Percentiles rank a stretch among this genome's conserved stretches.
These are phyloP conservation scores for Bubalus kerabau DNA, from an alignment of 2,113 vertebrate genomes.

Conservation along the genomic window DNA sequence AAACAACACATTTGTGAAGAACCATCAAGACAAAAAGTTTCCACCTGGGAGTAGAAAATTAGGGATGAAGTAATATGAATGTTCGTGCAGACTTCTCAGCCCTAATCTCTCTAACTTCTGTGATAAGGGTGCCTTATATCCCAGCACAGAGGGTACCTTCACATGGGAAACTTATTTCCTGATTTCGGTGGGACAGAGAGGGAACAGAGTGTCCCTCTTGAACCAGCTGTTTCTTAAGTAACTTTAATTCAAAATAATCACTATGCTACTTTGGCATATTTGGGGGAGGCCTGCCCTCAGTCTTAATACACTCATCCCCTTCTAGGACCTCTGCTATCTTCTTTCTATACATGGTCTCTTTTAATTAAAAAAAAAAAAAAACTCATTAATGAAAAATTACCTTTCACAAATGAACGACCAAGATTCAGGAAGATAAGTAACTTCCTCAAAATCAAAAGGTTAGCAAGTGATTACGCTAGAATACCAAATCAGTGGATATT, in stretches of 20 bases:
- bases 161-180: background rate
- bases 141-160: background rate
- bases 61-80: background rate
- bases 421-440: background rate
- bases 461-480: background rate
- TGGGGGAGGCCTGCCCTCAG: background rate
- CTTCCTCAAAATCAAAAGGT: background rate
- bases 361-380: background rate
- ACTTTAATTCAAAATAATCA: background rate
- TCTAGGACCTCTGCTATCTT: background rate
- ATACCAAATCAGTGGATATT: background rate
- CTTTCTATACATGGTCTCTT: background rate
- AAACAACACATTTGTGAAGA: background rate
- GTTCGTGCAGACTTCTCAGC: background rate
- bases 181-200: background rate
- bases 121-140: background rate
- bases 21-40: background rate
- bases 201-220: background rate
- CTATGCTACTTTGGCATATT: background rate
- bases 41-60: background rate
- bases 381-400: background rate
- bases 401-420: constrained; percentile 4
- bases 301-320: background rate
- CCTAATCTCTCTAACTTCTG: background rate
- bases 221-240: background rate